phyloP scores from a whole-genome alignment of 2,113 vertebrate species.

The Apeltes quadracus region DNA sequence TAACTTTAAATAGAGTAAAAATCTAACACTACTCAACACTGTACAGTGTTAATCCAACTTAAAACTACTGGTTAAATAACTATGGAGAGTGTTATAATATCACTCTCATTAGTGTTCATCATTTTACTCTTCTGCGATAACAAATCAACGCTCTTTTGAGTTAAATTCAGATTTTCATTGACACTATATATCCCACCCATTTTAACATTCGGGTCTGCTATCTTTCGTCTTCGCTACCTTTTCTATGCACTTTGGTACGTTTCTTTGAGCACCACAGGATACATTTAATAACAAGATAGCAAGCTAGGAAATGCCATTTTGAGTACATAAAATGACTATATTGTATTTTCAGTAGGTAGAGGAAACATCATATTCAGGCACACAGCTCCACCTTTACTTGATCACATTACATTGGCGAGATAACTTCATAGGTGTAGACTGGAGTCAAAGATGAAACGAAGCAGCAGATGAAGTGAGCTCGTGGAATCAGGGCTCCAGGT shows the following conservation, averaged over 20 bases:
- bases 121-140: too few species aligned
- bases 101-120: too few species aligned
- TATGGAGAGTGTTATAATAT: too few species aligned
- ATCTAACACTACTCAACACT: too few species aligned
- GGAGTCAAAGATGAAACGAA: not conserved
- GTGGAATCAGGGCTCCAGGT: conserved; percentile 29
- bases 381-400: not conserved
- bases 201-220: not conserved
- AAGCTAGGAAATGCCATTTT: not conserved
- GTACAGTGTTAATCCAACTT: too few species aligned
- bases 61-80: too few species aligned
- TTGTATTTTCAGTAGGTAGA: not conserved
- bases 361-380: not conserved
- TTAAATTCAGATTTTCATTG: too few species aligned
- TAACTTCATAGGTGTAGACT: not conserved
- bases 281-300: not conserved
- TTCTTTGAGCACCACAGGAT: not conserved
- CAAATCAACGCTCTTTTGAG: too few species aligned
- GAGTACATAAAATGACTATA: not conserved
- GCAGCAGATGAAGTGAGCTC: conserved; percentile 2
- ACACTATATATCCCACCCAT: too few species aligned
- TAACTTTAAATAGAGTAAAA: too few species aligned
- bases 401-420: conserved; percentile 19
- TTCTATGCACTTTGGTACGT: not conserved
- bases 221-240: not conserved